Percentiles rank a stretch among this genome's conserved stretches.
Conservation (phyloP, 2,113 vertebrate species). For the Anhinga rufa region DNA sequence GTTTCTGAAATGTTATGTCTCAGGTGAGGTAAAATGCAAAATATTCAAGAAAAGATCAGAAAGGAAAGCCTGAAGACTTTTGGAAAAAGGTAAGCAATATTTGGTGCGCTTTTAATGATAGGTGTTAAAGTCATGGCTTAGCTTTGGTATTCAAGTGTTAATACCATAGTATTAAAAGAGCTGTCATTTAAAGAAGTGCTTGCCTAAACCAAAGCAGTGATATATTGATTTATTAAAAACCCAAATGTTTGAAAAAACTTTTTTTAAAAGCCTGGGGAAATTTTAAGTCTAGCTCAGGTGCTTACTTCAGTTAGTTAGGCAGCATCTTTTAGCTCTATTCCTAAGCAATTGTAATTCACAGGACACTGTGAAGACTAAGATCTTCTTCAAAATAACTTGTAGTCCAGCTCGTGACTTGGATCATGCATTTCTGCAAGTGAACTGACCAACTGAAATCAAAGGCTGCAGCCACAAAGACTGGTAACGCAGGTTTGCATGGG, state of each 20-base stretch:
- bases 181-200: neutral
- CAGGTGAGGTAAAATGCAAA: neutral
- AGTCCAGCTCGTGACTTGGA: neutral
- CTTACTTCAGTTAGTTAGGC: neutral
- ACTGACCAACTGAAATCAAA: neutral
- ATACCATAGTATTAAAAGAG: neutral
- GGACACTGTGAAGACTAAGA: neutral
- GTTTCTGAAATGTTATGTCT: neutral
- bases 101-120: neutral
- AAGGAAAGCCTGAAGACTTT: neutral
- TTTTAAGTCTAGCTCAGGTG: neutral
- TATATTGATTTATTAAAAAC: neutral
- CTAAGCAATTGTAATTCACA: neutral
- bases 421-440: neutral
- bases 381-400: neutral
- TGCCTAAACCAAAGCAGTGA: neutral
- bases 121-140: neutral
- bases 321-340: neutral
- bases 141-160: neutral
- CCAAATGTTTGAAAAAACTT: neutral
- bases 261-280: neutral
- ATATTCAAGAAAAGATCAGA: neutral
- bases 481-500: rapidly evolving
- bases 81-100: neutral
- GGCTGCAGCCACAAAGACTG: neutral